These are phyloP conservation scores for Nyctibius bracteatus DNA, from an alignment of 2,113 vertebrate species.

Conservation along the genomic window DNA sequence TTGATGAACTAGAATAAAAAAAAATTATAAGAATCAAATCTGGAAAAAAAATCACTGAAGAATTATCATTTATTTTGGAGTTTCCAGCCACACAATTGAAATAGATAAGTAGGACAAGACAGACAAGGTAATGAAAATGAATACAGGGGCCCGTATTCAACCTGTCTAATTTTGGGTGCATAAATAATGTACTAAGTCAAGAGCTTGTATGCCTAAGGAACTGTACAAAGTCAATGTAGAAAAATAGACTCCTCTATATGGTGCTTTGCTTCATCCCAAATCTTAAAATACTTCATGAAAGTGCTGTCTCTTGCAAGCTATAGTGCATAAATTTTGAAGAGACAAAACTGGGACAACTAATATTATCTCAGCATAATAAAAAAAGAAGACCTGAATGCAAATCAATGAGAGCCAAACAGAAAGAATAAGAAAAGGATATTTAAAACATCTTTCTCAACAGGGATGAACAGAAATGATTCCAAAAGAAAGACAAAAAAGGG, in stretches of 20 bases:
- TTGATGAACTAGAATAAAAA: not conserved
- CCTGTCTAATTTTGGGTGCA: not conserved
- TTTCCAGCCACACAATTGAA: not conserved
- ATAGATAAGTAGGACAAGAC: not conserved
- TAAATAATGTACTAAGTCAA: not conserved
- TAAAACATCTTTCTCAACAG: not conserved
- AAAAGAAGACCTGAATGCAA: not conserved
- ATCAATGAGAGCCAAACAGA: not conserved
- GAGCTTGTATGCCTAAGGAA: not conserved
- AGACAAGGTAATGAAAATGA: not conserved
- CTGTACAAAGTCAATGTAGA: not conserved
- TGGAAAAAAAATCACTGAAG: not conserved
- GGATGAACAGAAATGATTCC: not conserved
- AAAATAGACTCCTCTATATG: not conserved
- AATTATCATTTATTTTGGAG: not conserved
- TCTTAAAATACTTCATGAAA: not conserved
- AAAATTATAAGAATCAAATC: not conserved
- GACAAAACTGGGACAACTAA: not conserved
- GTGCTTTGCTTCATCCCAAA: not conserved
- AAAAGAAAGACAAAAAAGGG: not conserved
- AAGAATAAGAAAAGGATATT: not conserved
- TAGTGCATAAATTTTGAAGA: not conserved
- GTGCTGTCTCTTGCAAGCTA: not conserved
- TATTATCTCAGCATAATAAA: not conserved
- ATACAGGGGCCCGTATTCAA: not conserved